Evolutionary conservation across 2,113 vertebrate species (phyloP).

Genomic region (Halcyon malimbica): DNA sequence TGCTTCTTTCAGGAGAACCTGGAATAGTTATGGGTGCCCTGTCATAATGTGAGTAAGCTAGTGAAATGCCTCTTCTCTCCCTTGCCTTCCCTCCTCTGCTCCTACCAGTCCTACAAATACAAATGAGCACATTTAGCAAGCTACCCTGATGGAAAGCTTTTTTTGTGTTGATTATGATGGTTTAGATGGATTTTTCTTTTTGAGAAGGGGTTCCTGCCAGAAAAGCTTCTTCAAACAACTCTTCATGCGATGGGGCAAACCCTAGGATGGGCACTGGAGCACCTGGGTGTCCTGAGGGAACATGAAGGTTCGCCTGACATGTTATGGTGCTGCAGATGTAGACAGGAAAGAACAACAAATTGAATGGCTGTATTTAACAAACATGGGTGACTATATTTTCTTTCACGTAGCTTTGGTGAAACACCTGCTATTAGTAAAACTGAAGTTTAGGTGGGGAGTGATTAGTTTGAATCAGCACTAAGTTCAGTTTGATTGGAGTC

Average conservation of each 20-base stretch:
- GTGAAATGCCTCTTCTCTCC: background rate
- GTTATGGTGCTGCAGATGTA: background rate
- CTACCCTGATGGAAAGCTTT: background rate
- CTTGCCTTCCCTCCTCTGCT: background rate
- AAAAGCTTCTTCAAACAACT: background rate
- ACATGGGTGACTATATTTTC: background rate
- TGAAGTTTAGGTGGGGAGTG: background rate
- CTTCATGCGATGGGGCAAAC: background rate
- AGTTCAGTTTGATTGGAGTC: background rate
- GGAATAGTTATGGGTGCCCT: background rate
- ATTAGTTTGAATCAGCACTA: background rate
- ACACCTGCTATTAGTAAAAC: background rate
- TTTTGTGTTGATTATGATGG: background rate
- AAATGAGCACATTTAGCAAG: background rate
- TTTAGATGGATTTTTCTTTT: background rate
- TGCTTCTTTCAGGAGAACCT: background rate
- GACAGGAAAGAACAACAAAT: background rate
- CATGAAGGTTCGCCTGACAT: background rate
- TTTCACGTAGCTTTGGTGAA: background rate
- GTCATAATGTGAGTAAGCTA: background rate
- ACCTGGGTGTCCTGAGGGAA: background rate
- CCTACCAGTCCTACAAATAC: no score
- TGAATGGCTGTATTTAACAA: background rate
- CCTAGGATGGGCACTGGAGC: background rate
- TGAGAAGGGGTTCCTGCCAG: background rate